Conservation (phyloP, 2,888 invertebrate genomes). For the Emmelina monodactyla region DNA sequence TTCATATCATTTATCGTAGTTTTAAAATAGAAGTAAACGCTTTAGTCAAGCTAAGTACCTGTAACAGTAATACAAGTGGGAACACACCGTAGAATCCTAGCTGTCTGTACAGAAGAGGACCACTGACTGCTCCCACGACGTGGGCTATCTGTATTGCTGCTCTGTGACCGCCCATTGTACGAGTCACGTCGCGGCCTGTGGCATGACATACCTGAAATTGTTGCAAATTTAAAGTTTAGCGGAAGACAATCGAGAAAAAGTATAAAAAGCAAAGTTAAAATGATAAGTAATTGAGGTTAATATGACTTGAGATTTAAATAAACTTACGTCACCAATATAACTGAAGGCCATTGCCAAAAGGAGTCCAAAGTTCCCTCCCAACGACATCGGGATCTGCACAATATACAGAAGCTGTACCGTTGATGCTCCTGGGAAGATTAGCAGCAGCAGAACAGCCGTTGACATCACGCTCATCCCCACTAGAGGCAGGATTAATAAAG, state of each 20-base stretch:
- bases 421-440: conserved; percentile 46
- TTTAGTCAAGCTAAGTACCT: conserved; percentile 39
- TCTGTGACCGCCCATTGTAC: conserved; percentile 69
- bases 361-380: conserved; percentile 73
- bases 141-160: conserved; percentile 56
- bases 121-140: conserved; percentile 72
- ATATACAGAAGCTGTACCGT: conserved; percentile 48
- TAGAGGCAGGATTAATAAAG: conserved; percentile 62
- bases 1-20: not conserved
- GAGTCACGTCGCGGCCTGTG: conserved; percentile 50
- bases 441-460: conserved; percentile 45
- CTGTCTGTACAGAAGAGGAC: conserved; percentile 74
- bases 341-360: conserved; percentile 79
- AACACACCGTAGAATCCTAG: conserved; percentile 79
- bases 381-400: conserved; percentile 71
- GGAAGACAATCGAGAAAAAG: no score
- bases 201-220: conserved; percentile 50
- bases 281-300: no score
- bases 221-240: not conserved
- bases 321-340: conserved; percentile 79
- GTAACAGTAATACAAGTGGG: conserved; percentile 62
- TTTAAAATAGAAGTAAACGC: not conserved
- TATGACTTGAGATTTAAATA: no score
- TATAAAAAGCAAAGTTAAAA: no score
- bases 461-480: conserved; percentile 62